These are phyloP conservation scores for Eulemur rubriventer DNA, from an alignment of 2,797 vertebrate species.

Conservation along the genomic window DNA sequence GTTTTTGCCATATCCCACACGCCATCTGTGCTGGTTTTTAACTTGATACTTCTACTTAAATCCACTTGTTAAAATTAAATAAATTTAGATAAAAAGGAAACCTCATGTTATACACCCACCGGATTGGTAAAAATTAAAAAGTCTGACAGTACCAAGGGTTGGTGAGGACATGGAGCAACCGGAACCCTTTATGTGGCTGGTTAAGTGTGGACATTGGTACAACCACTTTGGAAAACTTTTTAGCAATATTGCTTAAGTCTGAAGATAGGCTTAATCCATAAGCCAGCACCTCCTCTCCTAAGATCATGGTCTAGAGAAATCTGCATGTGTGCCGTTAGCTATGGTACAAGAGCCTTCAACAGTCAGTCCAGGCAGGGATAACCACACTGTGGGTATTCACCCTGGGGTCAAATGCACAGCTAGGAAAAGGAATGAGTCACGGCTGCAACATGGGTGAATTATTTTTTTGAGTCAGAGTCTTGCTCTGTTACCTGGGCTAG, in stretches of 20 bases:
- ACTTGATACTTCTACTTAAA: conserved; percentile 50
- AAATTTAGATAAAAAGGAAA: conserved; percentile 49
- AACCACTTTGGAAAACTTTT: neutral
- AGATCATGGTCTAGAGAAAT: neutral
- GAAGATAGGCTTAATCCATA: neutral
- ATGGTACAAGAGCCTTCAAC: neutral
- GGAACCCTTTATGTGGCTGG: neutral
- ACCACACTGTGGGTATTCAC: neutral
- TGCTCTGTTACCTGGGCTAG: neutral
- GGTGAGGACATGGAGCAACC: neutral
- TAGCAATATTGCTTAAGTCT: neutral
- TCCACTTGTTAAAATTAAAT: conserved; percentile 41
- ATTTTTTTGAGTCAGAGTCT: neutral
- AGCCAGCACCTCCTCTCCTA: neutral
- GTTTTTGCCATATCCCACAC: conserved; percentile 32
- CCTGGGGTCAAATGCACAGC: neutral
- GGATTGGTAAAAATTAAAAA: neutral
- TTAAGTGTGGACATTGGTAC: neutral
- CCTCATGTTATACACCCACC: neutral
- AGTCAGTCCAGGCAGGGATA: neutral
- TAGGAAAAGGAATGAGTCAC: neutral
- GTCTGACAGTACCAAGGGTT: neutral
- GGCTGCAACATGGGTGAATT: neutral
- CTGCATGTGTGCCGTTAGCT: fast-evolving
- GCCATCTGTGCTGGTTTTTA: conserved; percentile 50